Base-by-base conservation (phyloP, 2,888 invertebrate genomes). In the Dolichomitus sp. region DNA sequence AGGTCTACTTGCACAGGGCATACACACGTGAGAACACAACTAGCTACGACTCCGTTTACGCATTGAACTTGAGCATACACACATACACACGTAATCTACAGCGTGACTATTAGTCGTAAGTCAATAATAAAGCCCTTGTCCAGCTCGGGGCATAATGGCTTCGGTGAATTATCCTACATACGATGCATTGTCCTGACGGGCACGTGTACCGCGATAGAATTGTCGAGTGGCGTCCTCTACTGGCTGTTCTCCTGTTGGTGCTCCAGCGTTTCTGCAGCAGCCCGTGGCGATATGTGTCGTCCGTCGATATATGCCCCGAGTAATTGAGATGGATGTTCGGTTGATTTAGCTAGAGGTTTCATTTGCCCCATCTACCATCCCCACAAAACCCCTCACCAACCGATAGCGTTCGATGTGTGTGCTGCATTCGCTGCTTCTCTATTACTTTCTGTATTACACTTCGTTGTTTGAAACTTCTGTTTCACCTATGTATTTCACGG, bases 41-140 rank as follows among this genome's bases (percentile, higher is more conserved):
- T 66, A 79, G 68, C 59, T 57, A 50, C 61, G 52, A 50, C 70
- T 52, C 73, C 81, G 85, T 77, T 83, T 78, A 83, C 80, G 83
- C 75, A 72, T 80, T 68, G 52, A 19, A 76, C 45, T 74, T 66
- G 81, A 83, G 37, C 37, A n/a, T 17, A 61, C 61, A 61, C 37
- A 61, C 61, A 9, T 4, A 57, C 80, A 76, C 85, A 69, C 84
- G 87, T 88, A 89, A 91, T 88, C 89, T 88, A 87, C 90, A 90
- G 89, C 89, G 90, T 89, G 92, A 92, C 91, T 92, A 92, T 93
- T 92, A 91, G 91, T 90, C 88, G 91, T 92, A 90, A 92, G 93
- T 93, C 93, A 93, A 93, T 93, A 93, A 92, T 91, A 91, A 92
- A 90, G 91, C 91, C 90, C 91, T 90, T 89, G 91, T 91, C 88